Base-by-base conservation (phyloP, 2,797 vertebrate species). In the Monodelphis domestica region DNA sequence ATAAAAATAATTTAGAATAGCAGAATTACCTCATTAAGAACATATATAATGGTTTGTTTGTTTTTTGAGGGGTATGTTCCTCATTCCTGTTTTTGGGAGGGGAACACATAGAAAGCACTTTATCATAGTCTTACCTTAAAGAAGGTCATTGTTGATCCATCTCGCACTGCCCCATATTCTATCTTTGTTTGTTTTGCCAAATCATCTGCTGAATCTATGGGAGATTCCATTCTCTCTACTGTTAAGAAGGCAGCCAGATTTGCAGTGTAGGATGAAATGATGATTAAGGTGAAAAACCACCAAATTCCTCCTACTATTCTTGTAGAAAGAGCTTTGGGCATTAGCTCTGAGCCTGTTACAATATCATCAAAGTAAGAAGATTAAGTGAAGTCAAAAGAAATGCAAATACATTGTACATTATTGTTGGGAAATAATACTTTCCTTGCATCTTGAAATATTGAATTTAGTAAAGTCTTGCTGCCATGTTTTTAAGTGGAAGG, bases 281-380 rank as follows among this genome's bases (percentile, higher is more conserved):
- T 99, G 98, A 99, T 99, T 97, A 99, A 97, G n/a, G 99, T 99
- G 97, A 99, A 99, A 98, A 99, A 99, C 99, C 99, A 99, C 99
- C 99, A 99, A 98, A 99, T 99, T 94, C 99, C 99, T 97, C 99
- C 99, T 91, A 99, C 99, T 98, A 99, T 99, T 98, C 99, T 99
- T 59, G 99, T 99, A 29, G 99, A 99, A 95, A 99, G 99, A 97
- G 99, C 99, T 98, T 99, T 99, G 91, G 99, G 99, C 99, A 99
- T 99, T 98, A 99, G 98, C 97, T 99, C 99, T 87, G 99, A 99
- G 97, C 99, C 99, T 99, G 98, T 95, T 96, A 97, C 90, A 94
- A 98, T 93, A 98, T 96, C 95, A 98, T 95, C 96, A 98, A 95
- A 98, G 97, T 93, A 97, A 96, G 90, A 56, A 70, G 2, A 89